Evolutionary conservation across 2,888 invertebrate species (phyloP).

Genomic region (Cartodere bifasciata): DNA sequence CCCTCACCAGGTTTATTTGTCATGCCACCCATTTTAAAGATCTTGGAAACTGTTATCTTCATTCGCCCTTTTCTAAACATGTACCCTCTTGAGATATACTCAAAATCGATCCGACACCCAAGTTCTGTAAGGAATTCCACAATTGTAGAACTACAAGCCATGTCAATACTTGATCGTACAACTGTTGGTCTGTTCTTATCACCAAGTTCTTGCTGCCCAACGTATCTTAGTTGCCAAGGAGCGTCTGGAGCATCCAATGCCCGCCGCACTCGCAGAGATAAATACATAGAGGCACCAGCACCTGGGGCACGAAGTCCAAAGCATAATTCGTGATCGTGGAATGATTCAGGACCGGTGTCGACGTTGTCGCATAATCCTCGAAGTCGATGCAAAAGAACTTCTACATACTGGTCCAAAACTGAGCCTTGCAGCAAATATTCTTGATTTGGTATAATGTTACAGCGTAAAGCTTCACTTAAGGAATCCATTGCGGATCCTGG

Average conservation of each 20-base stretch:
- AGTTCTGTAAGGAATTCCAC: constrained; percentile 86
- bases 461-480: constrained; percentile 63
- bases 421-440: constrained; percentile 91
- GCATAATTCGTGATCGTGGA: constrained; percentile 89
- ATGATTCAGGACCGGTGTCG: constrained; percentile 79
- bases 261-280: constrained; percentile 70
- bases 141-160: constrained; percentile 80
- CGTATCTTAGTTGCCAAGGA: constrained; percentile 82
- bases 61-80: constrained; percentile 94
- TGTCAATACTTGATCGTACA: constrained; percentile 83
- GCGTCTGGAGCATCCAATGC: constrained; percentile 72
- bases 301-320: constrained; percentile 62
- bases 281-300: constrained; percentile 40
- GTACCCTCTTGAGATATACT: constrained; percentile 83
- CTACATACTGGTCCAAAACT: constrained; percentile 81
- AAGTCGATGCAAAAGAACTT: constrained; percentile 77
- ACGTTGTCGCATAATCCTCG: constrained; percentile 89
- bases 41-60: constrained; percentile 93
- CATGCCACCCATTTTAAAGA: constrained; percentile 63
- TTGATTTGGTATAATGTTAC: constrained; percentile 82
- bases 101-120: constrained; percentile 84
- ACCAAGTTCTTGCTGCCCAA: constrained; percentile 82
- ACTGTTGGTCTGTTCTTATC: constrained; percentile 83
- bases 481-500: constrained; percentile 62
- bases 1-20: constrained; percentile 56